Conservation (phyloP, 2,888 invertebrate species). For the Macrosoma leucophasiata region DNA sequence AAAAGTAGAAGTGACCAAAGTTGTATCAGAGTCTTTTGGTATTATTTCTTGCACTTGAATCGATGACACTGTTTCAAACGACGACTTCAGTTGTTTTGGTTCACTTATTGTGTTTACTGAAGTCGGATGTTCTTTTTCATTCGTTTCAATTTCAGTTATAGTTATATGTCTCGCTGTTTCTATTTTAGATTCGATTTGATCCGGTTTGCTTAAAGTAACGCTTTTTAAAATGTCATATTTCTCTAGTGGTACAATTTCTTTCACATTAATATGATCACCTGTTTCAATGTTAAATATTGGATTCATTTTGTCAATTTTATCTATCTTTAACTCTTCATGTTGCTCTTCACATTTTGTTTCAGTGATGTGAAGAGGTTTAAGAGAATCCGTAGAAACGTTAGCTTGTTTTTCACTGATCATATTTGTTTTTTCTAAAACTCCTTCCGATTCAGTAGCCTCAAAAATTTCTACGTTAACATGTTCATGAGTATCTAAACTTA, state of each 20-base stretch:
- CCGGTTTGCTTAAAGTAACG: constrained; percentile 29
- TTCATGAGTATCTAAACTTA: constrained; percentile 35
- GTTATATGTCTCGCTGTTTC: constrained; percentile 68
- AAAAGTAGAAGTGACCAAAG: constrained; percentile 24
- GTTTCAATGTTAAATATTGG: constrained; percentile 37
- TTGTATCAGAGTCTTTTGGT: constrained; percentile 38
- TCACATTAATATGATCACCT: constrained; percentile 34
- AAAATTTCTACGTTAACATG: constrained; percentile 42
- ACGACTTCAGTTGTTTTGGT: constrained; percentile 29
- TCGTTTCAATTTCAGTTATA: constrained; percentile 64
- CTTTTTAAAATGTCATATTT: constrained; percentile 34
- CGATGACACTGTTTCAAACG: constrained; percentile 38
- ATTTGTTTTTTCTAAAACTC: constrained; percentile 25
- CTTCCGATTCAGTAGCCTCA: constrained; percentile 40
- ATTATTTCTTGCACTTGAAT: constrained; percentile 43
- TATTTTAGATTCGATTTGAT: constrained; percentile 29
- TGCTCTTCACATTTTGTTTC: constrained; percentile 67
- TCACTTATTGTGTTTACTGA: constrained; percentile 23
- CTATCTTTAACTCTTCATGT: constrained; percentile 32
- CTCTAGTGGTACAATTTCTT: constrained; percentile 35
- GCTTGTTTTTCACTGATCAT: constrained; percentile 30
- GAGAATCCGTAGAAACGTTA: constrained; percentile 34
- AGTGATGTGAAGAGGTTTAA: constrained; percentile 46
- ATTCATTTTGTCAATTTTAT: constrained; percentile 27
- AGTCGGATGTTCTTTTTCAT: constrained; percentile 57